Evolutionary conservation across 1,140 invertebrate species (phyloP).

Genomic region (Trichonephila inaurata): DNA sequence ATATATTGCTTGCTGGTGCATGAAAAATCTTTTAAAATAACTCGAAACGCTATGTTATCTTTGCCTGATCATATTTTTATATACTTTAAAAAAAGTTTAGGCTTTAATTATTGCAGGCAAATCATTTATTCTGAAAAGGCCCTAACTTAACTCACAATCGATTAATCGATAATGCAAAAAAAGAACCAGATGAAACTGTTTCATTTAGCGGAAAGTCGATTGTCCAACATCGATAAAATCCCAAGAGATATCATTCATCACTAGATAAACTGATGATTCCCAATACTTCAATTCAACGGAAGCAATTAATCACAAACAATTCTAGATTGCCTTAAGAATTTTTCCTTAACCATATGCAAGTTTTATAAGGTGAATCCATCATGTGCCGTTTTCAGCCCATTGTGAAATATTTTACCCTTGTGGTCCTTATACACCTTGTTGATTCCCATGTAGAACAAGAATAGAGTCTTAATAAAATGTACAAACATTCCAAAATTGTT

Average conservation of each 20-base stretch:
- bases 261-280: neutral
- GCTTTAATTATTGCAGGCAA: neutral
- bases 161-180: neutral
- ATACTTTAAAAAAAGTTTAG: no score
- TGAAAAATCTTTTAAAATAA: no score
- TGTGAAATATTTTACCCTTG: no score
- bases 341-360: neutral
- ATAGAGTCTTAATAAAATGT: no score
- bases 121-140: neutral
- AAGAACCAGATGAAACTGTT: neutral
- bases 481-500: no score
- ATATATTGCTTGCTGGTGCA: no score
- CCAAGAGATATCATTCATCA: neutral
- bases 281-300: neutral
- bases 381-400: no score
- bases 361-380: neutral
- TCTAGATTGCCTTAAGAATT: neutral
- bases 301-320: neutral
- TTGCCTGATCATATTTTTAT: no score
- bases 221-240: neutral
- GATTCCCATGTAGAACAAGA: no score
- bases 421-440: no score
- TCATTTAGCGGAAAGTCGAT: neutral
- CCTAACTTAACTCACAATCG: neutral
- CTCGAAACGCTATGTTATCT: no score